phyloP scores from a whole-genome alignment of 64 coral and sea anemone genomes.

The Pocillopora damicornis region DNA sequence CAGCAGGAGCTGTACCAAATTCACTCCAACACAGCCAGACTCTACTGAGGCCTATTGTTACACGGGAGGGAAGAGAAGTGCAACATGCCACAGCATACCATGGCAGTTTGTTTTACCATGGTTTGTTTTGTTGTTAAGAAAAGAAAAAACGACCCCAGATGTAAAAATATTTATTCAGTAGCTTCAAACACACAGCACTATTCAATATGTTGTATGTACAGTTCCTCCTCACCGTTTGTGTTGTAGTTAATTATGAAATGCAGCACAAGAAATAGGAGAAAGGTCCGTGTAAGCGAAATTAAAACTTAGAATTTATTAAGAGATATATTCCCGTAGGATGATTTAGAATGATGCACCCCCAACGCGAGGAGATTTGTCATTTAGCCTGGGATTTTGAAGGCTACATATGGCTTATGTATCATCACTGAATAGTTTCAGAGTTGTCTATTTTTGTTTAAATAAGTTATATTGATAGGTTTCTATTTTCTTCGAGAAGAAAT shows the following conservation, averaged over 20 bases:
- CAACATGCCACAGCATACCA: neutral
- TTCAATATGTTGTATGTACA: neutral
- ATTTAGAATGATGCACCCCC: neutral
- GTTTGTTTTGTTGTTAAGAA: neutral
- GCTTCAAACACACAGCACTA: neutral
- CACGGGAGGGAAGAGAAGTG: neutral
- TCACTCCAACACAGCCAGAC: neutral
- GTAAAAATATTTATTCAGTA: neutral
- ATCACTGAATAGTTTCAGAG: neutral
- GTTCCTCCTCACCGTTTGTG: neutral
- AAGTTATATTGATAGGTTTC: neutral
- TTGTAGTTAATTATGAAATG: neutral
- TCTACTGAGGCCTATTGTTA: neutral
- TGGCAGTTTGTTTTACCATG: neutral
- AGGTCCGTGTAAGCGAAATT: neutral
- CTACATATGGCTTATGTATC: neutral
- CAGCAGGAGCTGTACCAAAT: conserved; percentile 19
- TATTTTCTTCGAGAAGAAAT: neutral
- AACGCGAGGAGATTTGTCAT: neutral
- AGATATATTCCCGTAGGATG: neutral
- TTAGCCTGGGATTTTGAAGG: neutral
- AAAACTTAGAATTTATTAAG: neutral
- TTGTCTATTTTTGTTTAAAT: neutral
- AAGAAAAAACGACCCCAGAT: neutral
- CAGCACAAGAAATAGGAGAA: neutral